Conservation (phyloP, 2,888 invertebrate genomes). For the Diadromus collaris region DNA sequence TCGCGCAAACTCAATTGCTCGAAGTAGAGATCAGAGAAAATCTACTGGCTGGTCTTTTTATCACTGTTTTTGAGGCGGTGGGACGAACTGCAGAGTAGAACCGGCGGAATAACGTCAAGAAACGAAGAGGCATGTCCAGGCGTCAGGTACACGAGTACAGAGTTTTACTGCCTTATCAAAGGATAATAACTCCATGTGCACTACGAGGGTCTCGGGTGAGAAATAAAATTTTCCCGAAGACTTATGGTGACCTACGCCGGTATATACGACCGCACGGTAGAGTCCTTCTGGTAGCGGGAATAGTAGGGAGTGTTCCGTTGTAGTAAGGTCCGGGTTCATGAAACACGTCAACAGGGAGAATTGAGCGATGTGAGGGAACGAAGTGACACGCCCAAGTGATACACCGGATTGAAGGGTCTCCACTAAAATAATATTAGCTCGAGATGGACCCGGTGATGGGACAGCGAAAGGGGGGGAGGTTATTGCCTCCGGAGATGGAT, state of each 20-base stretch:
- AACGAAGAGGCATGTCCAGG: neutral
- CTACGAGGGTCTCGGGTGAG: constrained; percentile 26
- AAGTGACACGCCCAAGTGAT: constrained; percentile 53
- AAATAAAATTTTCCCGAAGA: constrained; percentile 32
- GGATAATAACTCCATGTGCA: constrained; percentile 5
- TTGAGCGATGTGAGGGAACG: constrained; percentile 26
- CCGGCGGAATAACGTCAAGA: neutral
- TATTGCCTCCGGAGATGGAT: constrained; percentile 61
- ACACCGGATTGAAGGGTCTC: constrained; percentile 58
- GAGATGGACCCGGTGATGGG: constrained; percentile 67
- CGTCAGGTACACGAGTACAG: neutral
- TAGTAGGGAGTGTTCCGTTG: constrained; percentile 25
- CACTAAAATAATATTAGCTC: constrained; percentile 71
- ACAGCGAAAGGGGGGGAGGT: constrained; percentile 54
- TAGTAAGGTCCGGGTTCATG: constrained; percentile 1
- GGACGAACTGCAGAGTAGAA: neutral
- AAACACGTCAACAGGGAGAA: constrained; percentile 18
- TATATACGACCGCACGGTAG: neutral
- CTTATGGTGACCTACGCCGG: constrained; percentile 2
- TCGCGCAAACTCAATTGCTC: constrained; percentile 10
- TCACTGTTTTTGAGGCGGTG: neutral
- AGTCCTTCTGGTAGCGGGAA: constrained; percentile 25
- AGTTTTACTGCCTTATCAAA: constrained; percentile 41
- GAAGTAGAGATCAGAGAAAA: constrained; percentile 4
- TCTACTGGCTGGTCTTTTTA: neutral